Base-by-base conservation (phyloP, 2,113 vertebrate genomes). In the Psittacara wagleri region DNA sequence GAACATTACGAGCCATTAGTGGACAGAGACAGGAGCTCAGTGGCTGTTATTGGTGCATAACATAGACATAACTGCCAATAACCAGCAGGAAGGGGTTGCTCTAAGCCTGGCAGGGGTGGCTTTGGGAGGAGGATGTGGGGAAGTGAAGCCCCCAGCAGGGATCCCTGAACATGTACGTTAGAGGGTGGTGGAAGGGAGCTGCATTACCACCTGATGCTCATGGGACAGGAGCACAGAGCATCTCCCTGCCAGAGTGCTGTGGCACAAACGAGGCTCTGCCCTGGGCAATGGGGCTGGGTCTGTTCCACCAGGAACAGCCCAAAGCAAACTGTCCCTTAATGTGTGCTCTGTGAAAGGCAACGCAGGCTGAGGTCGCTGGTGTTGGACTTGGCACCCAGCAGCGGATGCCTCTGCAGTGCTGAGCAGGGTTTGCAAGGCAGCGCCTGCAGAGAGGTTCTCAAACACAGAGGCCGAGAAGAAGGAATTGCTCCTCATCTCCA, bases 141-240 rank as follows among this genome's bases (percentile, higher is more conserved):
- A 43, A 57, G 62, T 33, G 57, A 33, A 78, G 61, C 35, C 33
- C 55, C 31, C 62, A 6, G 49, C 16, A 0, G 44, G 46, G 27
- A 64, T 33, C 19, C 37, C 54, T 39, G 1, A 20, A 18, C 10
- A 1, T 1, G 13, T 1, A 6, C 7, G 8, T 19, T 49, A 1
- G 10, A 46, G 48, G 2, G 61, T 4, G 14, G 17, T 17, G 70
- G 37, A 70, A 29, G n/a, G 61, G 43, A 69, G 14, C 63, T 8
- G 39, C 13, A 0, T 17, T 7, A 1, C 2, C 11, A 8, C 0
- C 46, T 0, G 70, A 41, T 35, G 59, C 12, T 18, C 37, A 27
- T 6, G 74, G 72, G 79, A 33, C 25, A 29, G 11, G n/a, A 68
- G 7, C 31, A 17, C 37, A 5, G 55, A 1, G 1, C 43, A 9